Conservation (phyloP, 1,140 invertebrate genomes). For the Drosophila arizonae region DNA sequence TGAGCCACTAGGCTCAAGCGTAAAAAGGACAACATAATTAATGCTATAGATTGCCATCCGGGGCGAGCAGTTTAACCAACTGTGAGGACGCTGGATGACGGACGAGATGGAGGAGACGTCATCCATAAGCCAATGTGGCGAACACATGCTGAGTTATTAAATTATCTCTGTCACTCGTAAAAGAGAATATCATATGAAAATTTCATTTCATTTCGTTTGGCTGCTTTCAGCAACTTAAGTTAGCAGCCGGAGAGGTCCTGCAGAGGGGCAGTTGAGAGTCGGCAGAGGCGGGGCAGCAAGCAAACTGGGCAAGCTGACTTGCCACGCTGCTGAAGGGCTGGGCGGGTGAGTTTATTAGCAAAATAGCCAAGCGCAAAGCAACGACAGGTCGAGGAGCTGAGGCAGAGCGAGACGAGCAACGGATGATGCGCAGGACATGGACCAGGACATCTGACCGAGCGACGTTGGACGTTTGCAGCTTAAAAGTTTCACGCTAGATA, state of each 20-base stretch:
- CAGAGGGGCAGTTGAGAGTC: background rate
- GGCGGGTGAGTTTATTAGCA: slow-evolving; percentile 72
- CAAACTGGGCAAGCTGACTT: background rate
- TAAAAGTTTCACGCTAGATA: slow-evolving; percentile 79
- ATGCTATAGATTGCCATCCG: slow-evolving; percentile 51
- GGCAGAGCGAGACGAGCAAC: slow-evolving; percentile 3
- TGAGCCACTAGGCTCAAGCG: slow-evolving; percentile 47
- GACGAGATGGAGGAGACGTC: background rate
- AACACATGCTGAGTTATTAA: slow-evolving; percentile 77
- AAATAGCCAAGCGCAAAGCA: slow-evolving; percentile 78
- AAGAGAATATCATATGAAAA: slow-evolving; percentile 81
- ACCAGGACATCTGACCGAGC: slow-evolving; percentile 15
- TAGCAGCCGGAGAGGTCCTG: background rate
- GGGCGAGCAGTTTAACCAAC: slow-evolving; percentile 45
- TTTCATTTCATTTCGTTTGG: slow-evolving; percentile 80
- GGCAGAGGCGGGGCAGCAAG: background rate
- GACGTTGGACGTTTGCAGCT: slow-evolving; percentile 55
- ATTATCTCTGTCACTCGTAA: slow-evolving; percentile 76
- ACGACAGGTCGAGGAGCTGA: background rate
- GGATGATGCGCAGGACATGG: slow-evolving; percentile 41
- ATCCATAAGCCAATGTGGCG: slow-evolving; percentile 44
- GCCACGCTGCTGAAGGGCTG: slow-evolving; percentile 51
- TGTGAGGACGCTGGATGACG: slow-evolving; percentile 4
- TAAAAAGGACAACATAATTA: slow-evolving; percentile 79
- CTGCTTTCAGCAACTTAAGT: slow-evolving; percentile 51